A percentile compares a stretch with the other conserved stretches of the same genome.
Conservation (phyloP, 2,113 vertebrate species). For the Fregata magnificens region DNA sequence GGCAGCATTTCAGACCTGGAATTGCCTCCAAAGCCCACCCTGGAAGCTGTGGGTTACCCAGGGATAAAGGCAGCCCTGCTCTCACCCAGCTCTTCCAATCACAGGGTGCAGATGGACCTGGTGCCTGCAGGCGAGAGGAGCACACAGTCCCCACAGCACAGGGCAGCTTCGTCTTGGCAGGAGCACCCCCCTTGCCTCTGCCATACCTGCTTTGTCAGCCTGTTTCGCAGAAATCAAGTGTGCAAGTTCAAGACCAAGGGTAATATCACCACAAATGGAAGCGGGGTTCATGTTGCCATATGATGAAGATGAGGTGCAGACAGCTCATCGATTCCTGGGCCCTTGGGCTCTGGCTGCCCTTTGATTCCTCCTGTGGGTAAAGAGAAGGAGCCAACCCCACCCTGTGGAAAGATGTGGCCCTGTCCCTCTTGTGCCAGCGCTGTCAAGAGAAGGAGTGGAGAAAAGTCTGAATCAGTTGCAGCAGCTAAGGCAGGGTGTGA, state of each 20-base stretch:
- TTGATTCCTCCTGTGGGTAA: background rate
- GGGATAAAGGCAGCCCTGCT: background rate
- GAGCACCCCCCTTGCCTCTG: background rate
- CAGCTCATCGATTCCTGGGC: background rate
- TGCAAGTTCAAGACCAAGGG: background rate
- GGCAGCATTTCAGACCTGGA: background rate
- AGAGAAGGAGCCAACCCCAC: background rate
- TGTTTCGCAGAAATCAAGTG: background rate
- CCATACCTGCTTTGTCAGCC: background rate
- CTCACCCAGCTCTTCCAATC: background rate
- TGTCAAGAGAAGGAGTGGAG: background rate
- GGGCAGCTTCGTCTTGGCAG: background rate
- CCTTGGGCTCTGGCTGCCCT: background rate
- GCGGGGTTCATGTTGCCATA: background rate
- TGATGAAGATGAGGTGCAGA: background rate
- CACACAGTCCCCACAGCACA: accelerated
- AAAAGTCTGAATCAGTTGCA: background rate
- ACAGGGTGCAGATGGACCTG: background rate
- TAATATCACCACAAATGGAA: background rate
- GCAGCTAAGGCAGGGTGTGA: background rate
- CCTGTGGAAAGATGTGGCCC: background rate
- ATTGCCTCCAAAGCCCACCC: background rate
- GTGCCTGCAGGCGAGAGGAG: background rate
- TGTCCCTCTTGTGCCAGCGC: background rate
- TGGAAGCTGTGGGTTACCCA: background rate